phyloP scores from a whole-genome alignment of 2,113 vertebrate genomes.

The Tretioscincus oriximinensis region DNA sequence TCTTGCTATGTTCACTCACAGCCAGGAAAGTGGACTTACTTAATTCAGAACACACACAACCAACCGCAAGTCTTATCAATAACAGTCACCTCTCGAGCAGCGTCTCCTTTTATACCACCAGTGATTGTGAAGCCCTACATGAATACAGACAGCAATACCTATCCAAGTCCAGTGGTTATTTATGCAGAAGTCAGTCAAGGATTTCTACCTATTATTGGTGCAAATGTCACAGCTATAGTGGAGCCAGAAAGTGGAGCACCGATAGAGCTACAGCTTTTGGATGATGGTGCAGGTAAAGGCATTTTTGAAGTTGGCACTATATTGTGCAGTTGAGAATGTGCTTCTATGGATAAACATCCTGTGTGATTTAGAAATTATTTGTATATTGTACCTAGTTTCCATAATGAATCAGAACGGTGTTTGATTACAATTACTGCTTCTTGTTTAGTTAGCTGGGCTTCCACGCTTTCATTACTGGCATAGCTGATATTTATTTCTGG shows the following conservation, averaged over 20 bases:
- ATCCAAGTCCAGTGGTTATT: conserved; percentile 56
- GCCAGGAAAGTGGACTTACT: conserved; percentile 70
- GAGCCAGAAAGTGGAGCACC: conserved; percentile 46
- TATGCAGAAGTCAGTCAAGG: conserved; percentile 73
- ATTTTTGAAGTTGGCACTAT: not conserved
- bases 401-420: too few relatives aligned
- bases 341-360: too few relatives aligned
- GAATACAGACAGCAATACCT: conserved; percentile 39
- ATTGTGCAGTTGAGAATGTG: not conserved
- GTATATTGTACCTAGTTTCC: too few relatives aligned
- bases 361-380: too few relatives aligned
- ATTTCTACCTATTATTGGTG: conserved; percentile 68
- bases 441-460: too few relatives aligned
- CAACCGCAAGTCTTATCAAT: conserved; percentile 56
- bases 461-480: too few relatives aligned
- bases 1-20: conserved; percentile 26
- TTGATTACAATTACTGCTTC: too few relatives aligned
- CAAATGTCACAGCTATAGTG: conserved; percentile 65
- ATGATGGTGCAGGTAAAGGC: conserved; percentile 72
- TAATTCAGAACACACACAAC: conserved; percentile 48
- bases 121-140: conserved; percentile 54
- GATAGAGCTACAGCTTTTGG: conserved; percentile 57
- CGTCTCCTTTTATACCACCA: conserved; percentile 50
- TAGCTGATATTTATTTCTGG: too few relatives aligned
- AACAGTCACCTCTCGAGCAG: conserved; percentile 63